Conservation (phyloP, 2,797 vertebrate genomes). For the Pipistrellus nathusii region DNA sequence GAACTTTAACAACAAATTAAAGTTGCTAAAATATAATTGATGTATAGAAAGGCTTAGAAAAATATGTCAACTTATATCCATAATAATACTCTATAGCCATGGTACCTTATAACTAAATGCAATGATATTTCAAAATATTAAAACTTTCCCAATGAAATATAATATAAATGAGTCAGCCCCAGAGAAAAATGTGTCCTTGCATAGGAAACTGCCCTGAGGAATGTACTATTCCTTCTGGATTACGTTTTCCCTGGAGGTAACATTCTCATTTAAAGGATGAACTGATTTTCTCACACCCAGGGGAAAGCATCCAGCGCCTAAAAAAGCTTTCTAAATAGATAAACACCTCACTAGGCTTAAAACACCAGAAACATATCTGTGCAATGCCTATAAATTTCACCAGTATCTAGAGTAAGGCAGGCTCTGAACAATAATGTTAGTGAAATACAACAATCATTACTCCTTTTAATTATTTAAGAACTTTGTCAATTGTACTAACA, state of each 20-base stretch:
- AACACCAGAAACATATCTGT: slow-evolving; percentile 19
- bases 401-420: neutral
- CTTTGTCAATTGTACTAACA: neutral
- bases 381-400: slow-evolving; percentile 32
- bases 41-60: slow-evolving; percentile 52
- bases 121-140: slow-evolving; percentile 69
- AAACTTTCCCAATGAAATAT: slow-evolving; percentile 66
- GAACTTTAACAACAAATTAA: neutral
- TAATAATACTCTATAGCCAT: neutral
- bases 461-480: neutral
- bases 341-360: slow-evolving; percentile 41
- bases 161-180: slow-evolving; percentile 63
- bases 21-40: neutral
- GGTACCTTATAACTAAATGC: slow-evolving; percentile 16
- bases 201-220: slow-evolving; percentile 45
- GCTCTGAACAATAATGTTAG: neutral
- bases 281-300: slow-evolving; percentile 66
- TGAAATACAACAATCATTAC: neutral
- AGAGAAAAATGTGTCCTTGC: slow-evolving; percentile 44
- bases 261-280: slow-evolving; percentile 75
- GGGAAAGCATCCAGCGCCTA: slow-evolving; percentile 22
- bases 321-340: slow-evolving; percentile 70
- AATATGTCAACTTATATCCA: neutral
- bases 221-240: slow-evolving; percentile 66
- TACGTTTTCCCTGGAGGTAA: slow-evolving; percentile 62